phyloP scores from a whole-genome alignment of 2,113 vertebrate genomes.

The Aptenodytes forsteri region DNA sequence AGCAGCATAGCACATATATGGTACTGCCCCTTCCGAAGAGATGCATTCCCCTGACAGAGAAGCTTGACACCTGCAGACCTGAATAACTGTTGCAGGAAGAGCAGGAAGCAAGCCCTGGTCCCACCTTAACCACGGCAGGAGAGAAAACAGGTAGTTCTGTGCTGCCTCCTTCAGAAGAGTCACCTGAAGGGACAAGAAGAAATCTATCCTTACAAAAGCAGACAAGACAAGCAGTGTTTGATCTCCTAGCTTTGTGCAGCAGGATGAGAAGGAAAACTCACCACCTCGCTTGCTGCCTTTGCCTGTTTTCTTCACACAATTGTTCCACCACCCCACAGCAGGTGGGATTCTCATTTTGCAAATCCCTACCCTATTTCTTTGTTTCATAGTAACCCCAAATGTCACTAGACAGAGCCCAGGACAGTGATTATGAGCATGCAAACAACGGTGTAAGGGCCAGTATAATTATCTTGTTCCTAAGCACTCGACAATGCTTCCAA shows the following conservation, averaged over 20 bases:
- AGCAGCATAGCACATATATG: not conserved
- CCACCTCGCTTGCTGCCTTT: not conserved
- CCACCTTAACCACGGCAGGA: not conserved
- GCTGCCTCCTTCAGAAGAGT: not conserved
- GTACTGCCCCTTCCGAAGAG: not conserved
- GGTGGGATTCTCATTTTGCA: not conserved
- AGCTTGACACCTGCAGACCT: not conserved
- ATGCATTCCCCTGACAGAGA: not conserved
- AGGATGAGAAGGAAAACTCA: not conserved
- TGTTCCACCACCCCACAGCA: not conserved
- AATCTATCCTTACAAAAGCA: not conserved
- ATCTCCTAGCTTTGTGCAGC: not conserved
- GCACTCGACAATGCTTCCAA: not conserved
- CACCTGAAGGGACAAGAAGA: not conserved
- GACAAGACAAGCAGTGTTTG: not conserved
- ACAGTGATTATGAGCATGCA: not conserved
- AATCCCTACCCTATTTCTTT: not conserved
- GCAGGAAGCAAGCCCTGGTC: not conserved
- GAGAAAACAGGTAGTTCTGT: not conserved
- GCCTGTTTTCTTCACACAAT: not conserved
- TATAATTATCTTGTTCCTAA: constrained; percentile 25
- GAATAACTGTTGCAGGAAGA: not conserved
- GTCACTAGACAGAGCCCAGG: not conserved
- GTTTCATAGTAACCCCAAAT: not conserved
- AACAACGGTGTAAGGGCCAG: not conserved